Evolutionary conservation across 1,140 invertebrate genomes (phyloP).

Genomic region (Zaprionus tsacasi): DNA sequence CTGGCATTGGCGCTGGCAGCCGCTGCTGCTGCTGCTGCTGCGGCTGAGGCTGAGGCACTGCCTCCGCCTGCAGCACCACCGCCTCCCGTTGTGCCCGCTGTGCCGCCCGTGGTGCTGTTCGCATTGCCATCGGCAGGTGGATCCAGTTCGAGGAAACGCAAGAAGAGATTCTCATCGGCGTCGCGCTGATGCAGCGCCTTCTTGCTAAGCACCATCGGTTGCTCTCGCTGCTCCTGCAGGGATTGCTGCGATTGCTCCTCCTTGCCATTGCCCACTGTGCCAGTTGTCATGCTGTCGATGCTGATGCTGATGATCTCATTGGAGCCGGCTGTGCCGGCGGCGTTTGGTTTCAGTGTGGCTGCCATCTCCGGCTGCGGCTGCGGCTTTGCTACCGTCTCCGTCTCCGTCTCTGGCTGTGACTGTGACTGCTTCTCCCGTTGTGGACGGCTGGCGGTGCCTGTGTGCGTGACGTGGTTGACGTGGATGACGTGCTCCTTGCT

Average conservation of each 20-base stretch:
- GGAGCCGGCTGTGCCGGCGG: slow-evolving; percentile 26
- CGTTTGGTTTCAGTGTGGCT: slow-evolving; percentile 45
- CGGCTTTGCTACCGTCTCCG: background rate
- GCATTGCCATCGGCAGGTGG: slow-evolving; percentile 86
- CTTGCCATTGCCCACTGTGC: slow-evolving; percentile 24
- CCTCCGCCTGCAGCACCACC: slow-evolving; percentile 35
- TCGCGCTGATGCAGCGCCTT: slow-evolving; percentile 87
- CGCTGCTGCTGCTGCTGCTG: background rate
- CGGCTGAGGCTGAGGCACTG: slow-evolving; percentile 10
- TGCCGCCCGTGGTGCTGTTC: slow-evolving; percentile 77
- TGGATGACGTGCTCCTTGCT: slow-evolving; percentile 28
- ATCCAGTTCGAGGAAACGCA: slow-evolving; percentile 92
- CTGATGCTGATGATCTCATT: slow-evolving; percentile 78
- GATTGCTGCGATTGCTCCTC: slow-evolving; percentile 41
- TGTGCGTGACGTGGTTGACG: slow-evolving; percentile 29
- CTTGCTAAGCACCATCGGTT: slow-evolving; percentile 83
- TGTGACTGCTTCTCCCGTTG: slow-evolving; percentile 1
- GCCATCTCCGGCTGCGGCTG: slow-evolving; percentile 29
- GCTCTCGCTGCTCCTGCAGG: slow-evolving; percentile 45
- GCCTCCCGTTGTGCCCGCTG: slow-evolving; percentile 68
- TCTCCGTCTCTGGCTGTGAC: background rate
- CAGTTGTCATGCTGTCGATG: slow-evolving; percentile 70
- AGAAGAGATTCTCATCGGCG: slow-evolving; percentile 90
- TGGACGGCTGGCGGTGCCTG: slow-evolving; percentile 29
- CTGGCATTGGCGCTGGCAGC: slow-evolving; percentile 51